Conservation (phyloP, 2,888 invertebrate species). For the Rutpela maculata region DNA sequence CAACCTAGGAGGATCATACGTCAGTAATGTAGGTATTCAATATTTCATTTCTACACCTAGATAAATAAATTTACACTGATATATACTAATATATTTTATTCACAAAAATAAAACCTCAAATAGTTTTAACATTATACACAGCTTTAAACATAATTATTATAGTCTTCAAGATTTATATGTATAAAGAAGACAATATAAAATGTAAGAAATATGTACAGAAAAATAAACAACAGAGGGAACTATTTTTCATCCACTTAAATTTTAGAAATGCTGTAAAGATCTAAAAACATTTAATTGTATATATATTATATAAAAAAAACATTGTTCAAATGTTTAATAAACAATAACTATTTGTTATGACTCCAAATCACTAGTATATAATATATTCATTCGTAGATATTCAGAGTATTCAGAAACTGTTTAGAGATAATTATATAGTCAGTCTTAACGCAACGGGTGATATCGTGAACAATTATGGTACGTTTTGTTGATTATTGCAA, state of each 20-base stretch:
- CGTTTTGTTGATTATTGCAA: too few relatives aligned
- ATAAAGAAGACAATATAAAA: background rate
- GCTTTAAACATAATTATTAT: background rate
- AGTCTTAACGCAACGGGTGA: too few relatives aligned
- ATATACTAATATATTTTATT: conserved; percentile 13
- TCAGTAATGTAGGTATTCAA: too few relatives aligned
- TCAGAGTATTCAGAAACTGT: too few relatives aligned
- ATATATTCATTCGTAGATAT: too few relatives aligned
- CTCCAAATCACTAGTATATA: too few relatives aligned
- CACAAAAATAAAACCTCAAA: background rate
- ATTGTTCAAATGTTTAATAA: background rate
- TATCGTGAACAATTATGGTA: too few relatives aligned
- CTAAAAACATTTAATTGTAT: background rate
- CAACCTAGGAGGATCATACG: too few relatives aligned
- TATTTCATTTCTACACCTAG: too few relatives aligned
- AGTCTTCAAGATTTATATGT: background rate
- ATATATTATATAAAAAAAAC: background rate
- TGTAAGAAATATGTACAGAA: background rate
- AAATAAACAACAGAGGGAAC: background rate
- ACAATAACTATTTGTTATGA: background rate
- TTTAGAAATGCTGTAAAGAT: background rate
- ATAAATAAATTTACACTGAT: conserved; percentile 4
- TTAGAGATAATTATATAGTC: too few relatives aligned
- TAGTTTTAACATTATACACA: background rate
- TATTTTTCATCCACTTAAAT: background rate